Percentiles rank a stretch among this genome's conserved stretches.
Conservation (phyloP, 2,113 vertebrate genomes). For the Neomonachus schauinslandi region DNA sequence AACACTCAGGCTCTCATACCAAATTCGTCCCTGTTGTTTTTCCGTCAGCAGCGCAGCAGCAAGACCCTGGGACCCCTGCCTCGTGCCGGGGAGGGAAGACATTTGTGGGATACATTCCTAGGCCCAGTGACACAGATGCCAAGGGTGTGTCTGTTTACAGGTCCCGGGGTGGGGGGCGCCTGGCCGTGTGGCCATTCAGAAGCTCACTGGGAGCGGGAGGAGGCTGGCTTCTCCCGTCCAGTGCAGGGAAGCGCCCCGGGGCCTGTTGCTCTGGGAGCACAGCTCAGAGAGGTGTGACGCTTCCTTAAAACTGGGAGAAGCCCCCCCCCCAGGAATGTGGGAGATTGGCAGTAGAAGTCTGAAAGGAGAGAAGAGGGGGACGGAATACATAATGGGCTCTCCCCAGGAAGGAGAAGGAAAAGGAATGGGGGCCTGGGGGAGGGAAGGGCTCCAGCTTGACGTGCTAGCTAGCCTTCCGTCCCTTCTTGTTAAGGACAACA, state of each 20-base stretch:
- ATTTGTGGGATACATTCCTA: accelerated
- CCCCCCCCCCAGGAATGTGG: neutral
- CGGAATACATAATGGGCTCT: accelerated
- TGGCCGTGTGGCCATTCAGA: accelerated
- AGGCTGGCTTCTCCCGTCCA: neutral
- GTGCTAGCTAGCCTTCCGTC: accelerated
- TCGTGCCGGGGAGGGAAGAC: neutral
- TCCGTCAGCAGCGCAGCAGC: neutral
- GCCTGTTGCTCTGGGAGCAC: too few species aligned
- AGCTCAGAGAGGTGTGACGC: accelerated
- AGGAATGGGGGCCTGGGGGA: neutral
- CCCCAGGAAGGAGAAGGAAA: neutral
- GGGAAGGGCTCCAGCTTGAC: neutral
- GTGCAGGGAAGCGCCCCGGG: accelerated
- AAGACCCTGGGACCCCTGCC: neutral
- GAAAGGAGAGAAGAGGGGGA: neutral
- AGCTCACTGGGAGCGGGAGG: neutral
- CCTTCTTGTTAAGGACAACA: neutral
- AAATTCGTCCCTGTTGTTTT: neutral
- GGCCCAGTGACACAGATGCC: too few species aligned
- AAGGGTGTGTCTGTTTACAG: neutral
- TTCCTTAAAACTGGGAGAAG: neutral
- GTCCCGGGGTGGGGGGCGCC: neutral
- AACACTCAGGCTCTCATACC: neutral
- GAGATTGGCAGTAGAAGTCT: neutral